Conservation (phyloP, 2,888 invertebrate genomes). For the Netelia virgata region DNA sequence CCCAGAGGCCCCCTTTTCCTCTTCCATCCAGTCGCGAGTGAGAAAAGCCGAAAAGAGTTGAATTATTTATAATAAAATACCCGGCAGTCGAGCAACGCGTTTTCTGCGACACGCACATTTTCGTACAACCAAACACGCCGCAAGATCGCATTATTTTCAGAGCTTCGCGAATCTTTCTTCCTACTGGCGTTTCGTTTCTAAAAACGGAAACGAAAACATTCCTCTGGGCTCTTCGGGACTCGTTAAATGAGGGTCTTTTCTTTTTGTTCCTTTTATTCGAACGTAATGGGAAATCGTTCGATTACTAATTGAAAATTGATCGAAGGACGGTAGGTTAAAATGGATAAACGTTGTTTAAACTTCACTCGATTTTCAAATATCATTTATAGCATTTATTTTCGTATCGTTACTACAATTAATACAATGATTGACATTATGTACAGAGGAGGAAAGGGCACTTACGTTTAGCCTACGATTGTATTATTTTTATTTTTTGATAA, state of each 20-base stretch:
- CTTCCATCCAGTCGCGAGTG: too few relatives aligned
- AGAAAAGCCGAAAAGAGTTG: slow-evolving; percentile 42
- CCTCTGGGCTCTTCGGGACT: too few relatives aligned
- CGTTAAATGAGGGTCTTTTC: too few relatives aligned
- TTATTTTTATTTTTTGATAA: slow-evolving; percentile 68
- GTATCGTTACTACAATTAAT: slow-evolving; percentile 82
- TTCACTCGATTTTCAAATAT: slow-evolving; percentile 68
- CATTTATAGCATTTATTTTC: slow-evolving; percentile 78
- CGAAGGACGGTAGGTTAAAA: too few relatives aligned
- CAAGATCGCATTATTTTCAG: slow-evolving; percentile 20
- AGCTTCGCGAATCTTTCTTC: too few relatives aligned
- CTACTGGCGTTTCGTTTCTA: too few relatives aligned
- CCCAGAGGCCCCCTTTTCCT: too few relatives aligned
- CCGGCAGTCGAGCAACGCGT: neutral
- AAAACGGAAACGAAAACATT: too few relatives aligned
- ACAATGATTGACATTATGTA: slow-evolving; percentile 81
- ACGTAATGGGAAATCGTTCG: too few relatives aligned
- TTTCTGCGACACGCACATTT: neutral
- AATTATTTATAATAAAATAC: slow-evolving; percentile 67
- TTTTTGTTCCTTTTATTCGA: too few relatives aligned
- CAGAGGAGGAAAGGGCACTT: slow-evolving; percentile 71
- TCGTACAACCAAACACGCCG: neutral
- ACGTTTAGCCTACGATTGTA: slow-evolving; percentile 67
- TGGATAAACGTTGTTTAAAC: too few relatives aligned
- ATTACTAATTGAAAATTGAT: too few relatives aligned